Evolutionary conservation across 2,797 vertebrate genomes (phyloP).

Genomic region (Chelon labrosus): DNA sequence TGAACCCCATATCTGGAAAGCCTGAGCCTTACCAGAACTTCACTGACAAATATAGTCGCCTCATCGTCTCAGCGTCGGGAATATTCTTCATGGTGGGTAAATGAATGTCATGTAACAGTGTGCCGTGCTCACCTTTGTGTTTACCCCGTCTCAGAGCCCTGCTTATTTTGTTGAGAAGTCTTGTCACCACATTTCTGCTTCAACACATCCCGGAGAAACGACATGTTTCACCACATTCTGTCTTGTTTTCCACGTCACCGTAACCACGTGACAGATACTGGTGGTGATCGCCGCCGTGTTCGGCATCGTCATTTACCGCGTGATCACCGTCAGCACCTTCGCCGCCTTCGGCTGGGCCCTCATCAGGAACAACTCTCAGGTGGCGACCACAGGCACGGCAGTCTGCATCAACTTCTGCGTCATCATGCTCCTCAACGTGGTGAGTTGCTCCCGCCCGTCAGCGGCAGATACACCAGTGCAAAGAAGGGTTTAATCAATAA

Average conservation of each 20-base stretch:
- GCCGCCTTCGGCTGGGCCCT: conserved; percentile 95
- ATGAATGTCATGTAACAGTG: neutral
- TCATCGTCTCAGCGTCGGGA: conserved; percentile 94
- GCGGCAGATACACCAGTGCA: neutral
- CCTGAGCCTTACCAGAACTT: conserved; percentile 95
- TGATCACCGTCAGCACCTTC: conserved; percentile 96
- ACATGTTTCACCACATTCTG: too few relatives aligned
- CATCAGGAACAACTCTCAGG: conserved; percentile 97
- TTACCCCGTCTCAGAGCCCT: neutral
- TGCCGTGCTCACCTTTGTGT: neutral
- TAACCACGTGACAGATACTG: conserved; percentile 85
- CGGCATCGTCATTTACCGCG: conserved; percentile 95
- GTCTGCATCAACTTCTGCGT: conserved; percentile 97
- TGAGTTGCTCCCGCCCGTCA: conserved; percentile 69
- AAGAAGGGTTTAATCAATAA: neutral
- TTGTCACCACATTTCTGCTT: neutral
- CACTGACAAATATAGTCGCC: conserved; percentile 95
- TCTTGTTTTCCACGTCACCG: neutral
- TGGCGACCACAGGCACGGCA: conserved; percentile 93
- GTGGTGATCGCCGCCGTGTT: conserved; percentile 96
- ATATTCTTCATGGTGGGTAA: conserved; percentile 95
- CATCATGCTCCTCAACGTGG: conserved; percentile 96
- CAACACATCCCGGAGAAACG: too few relatives aligned
- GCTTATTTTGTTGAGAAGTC: neutral
- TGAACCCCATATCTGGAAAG: conserved; percentile 95